Conservation (phyloP, 2,888 invertebrate genomes). For the Acleris sparsana region DNA sequence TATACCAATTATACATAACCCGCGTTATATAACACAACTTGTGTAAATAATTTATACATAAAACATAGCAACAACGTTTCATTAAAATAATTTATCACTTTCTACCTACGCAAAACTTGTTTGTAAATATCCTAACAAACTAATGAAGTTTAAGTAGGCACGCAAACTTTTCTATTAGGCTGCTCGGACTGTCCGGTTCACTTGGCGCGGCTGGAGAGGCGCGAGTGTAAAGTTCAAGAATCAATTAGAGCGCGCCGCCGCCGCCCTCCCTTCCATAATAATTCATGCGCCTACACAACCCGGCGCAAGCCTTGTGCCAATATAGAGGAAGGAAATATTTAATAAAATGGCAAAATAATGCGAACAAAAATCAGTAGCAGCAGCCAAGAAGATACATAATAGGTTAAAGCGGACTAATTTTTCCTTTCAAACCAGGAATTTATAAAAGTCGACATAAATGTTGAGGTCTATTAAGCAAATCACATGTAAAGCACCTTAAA, state of each 20-base stretch:
- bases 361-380: no score
- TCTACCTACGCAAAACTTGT: neutral
- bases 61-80: neutral
- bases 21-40: no score
- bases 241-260: conserved; percentile 61
- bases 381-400: no score
- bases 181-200: conserved; percentile 18
- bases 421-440: no score
- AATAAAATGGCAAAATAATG: no score
- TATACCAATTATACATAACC: no score
- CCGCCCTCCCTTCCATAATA: conserved; percentile 52
- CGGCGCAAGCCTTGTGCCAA: conserved; percentile 46
- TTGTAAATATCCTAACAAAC: conserved; percentile 23
- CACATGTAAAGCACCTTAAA: no score
- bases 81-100: conserved; percentile 17
- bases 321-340: no score
- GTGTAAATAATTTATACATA: neutral
- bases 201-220: conserved; percentile 18
- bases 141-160: conserved; percentile 22
- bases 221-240: conserved; percentile 50
- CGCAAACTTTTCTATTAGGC: conserved; percentile 34
- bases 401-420: no score
- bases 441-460: no score
- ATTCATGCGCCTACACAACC: conserved; percentile 55
- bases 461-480: no score